Percentiles rank a stretch among this genome's conserved stretches.
phyloP scores from a whole-genome alignment of 2,888 invertebrate species.

The Rosalia funebris region DNA sequence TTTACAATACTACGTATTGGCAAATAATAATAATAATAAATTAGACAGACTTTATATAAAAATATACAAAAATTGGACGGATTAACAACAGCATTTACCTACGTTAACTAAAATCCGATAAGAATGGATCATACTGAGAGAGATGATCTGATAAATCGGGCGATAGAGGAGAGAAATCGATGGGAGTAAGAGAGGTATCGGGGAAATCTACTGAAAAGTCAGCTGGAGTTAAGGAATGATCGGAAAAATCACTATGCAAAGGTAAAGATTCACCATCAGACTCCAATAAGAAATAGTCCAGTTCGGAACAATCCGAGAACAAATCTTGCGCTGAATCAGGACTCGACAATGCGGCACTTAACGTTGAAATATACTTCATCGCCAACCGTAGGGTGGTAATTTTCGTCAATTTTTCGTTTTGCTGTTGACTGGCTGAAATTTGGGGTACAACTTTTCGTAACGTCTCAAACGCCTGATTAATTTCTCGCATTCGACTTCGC shows the following conservation, averaged over 20 bases:
- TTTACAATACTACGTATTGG: constrained; percentile 33
- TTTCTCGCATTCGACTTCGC: constrained; percentile 74
- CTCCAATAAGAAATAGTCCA: constrained; percentile 66
- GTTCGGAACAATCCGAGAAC: constrained; percentile 59
- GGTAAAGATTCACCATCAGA: constrained; percentile 66
- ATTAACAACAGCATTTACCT: constrained; percentile 14
- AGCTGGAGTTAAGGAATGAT: constrained; percentile 60
- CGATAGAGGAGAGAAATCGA: constrained; percentile 58
- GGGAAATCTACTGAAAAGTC: constrained; percentile 61
- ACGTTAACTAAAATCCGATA: constrained; percentile 56
- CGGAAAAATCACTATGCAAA: constrained; percentile 60
- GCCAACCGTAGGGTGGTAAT: constrained; percentile 74
- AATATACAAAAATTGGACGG: constrained; percentile 26
- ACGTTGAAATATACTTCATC: constrained; percentile 73
- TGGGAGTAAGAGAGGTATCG: constrained; percentile 59
- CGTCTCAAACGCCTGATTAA: constrained; percentile 74
- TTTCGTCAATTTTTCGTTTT: constrained; percentile 72
- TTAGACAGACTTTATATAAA: constrained; percentile 29
- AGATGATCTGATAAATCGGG: constrained; percentile 60
- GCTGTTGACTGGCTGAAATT: constrained; percentile 53
- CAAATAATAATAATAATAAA: constrained; percentile 20
- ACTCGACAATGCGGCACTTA: constrained; percentile 64
- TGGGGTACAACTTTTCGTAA: constrained; percentile 70
- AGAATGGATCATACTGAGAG: constrained; percentile 58
- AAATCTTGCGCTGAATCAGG: constrained; percentile 56